Conservation (phyloP, 2,113 vertebrate species). For the Toxotes jaculatrix region DNA sequence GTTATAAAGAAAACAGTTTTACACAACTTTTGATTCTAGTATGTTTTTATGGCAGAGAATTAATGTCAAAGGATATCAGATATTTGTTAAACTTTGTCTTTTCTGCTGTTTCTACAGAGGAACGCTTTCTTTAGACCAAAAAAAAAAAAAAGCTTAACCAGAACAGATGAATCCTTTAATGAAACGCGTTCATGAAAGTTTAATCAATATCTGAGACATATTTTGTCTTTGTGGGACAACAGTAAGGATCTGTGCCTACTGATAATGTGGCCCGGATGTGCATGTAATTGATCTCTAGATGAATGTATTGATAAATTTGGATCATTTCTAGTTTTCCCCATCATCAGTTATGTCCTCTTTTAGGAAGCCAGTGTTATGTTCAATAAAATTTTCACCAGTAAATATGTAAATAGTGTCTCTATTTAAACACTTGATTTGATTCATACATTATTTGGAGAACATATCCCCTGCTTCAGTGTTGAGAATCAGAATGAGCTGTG, state of each 20-base stretch:
- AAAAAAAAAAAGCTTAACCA: slow-evolving; percentile 40
- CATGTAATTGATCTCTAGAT: slow-evolving; percentile 47
- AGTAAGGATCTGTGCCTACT: slow-evolving; percentile 14
- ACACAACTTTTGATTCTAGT: slow-evolving; percentile 18
- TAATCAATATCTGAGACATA: slow-evolving; percentile 31
- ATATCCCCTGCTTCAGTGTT: not conserved
- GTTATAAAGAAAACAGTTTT: slow-evolving; percentile 39
- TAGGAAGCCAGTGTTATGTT: slow-evolving; percentile 63
- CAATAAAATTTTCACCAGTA: slow-evolving; percentile 72
- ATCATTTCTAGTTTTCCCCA: slow-evolving; percentile 32
- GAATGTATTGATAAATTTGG: slow-evolving; percentile 30
- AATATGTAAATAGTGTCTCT: slow-evolving; percentile 26
- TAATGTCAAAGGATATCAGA: slow-evolving; percentile 63
- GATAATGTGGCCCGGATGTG: slow-evolving; percentile 19
- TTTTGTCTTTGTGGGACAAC: slow-evolving; percentile 49
- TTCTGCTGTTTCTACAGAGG: slow-evolving; percentile 42
- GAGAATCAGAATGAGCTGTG: not conserved
- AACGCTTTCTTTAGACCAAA: slow-evolving; percentile 55
- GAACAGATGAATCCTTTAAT: slow-evolving; percentile 20
- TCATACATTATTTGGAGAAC: not conserved
- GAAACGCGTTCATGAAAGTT: slow-evolving; percentile 30
- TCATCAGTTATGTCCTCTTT: slow-evolving; percentile 55
- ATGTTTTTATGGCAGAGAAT: slow-evolving; percentile 49
- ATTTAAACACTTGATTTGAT: not conserved
- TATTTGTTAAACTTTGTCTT: slow-evolving; percentile 15